Percentiles rank a stretch among this genome's conserved stretches.
These are phyloP conservation scores for Drusus annulatus DNA, from an alignment of 1,140 invertebrate species.

Conservation along the genomic window DNA sequence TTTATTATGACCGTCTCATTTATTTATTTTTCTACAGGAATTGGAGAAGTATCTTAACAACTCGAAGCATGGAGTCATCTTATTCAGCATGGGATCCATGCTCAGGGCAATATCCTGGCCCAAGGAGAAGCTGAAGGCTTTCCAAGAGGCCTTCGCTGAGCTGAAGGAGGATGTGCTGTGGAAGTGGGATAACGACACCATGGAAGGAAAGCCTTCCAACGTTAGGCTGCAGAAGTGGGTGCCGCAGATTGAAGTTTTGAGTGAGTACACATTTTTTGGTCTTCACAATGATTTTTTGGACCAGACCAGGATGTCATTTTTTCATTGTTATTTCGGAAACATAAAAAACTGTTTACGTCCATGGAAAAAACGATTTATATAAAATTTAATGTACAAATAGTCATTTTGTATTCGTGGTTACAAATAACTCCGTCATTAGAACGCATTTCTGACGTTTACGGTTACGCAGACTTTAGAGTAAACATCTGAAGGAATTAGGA, in stretches of 20 bases:
- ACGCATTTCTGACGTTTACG: too few relatives aligned
- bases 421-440: too few relatives aligned
- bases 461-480: too few relatives aligned
- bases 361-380: too few relatives aligned
- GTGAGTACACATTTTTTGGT: slow-evolving; percentile 58
- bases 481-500: too few relatives aligned
- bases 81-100: slow-evolving; percentile 63
- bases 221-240: slow-evolving; percentile 62
- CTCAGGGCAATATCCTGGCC: slow-evolving; percentile 56
- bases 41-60: slow-evolving; percentile 59
- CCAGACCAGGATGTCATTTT: not conserved
- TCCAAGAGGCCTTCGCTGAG: slow-evolving; percentile 63
- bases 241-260: slow-evolving; percentile 64
- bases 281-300: not conserved
- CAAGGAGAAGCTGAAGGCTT: slow-evolving; percentile 61
- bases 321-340: too few relatives aligned
- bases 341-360: too few relatives aligned
- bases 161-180: slow-evolving; percentile 68
- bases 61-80: slow-evolving; percentile 61
- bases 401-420: too few relatives aligned
- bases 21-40: slow-evolving; percentile 50
- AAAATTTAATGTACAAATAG: too few relatives aligned
- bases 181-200: slow-evolving; percentile 65
- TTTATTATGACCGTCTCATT: too few relatives aligned
- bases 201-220: slow-evolving; percentile 58